These are phyloP conservation scores for Himalopsyche anomala DNA, from an alignment of 2,888 invertebrate species.

Conservation along the genomic window DNA sequence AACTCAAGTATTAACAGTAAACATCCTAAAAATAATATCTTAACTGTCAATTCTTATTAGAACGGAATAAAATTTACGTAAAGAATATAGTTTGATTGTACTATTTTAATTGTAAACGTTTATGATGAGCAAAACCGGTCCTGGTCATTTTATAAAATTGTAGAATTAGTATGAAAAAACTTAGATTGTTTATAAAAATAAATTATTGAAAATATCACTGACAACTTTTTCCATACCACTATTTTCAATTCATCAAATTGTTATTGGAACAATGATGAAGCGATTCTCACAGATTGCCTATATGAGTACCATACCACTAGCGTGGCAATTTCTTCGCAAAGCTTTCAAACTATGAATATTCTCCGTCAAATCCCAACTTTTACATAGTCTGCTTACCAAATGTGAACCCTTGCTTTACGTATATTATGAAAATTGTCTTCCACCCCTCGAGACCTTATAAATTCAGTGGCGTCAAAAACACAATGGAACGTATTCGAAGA, in stretches of 20 bases:
- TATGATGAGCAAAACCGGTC: too few species aligned
- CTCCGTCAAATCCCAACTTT: constrained; percentile 19
- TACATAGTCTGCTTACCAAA: constrained; percentile 35
- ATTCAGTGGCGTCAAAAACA: neutral
- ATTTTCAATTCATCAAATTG: neutral
- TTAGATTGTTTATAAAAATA: too few species aligned
- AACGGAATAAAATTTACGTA: too few species aligned
- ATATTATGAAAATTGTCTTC: constrained; percentile 43
- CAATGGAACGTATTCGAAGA: neutral
- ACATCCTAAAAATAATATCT: too few species aligned
- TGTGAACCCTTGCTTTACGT: constrained; percentile 42
- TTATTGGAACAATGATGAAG: neutral
- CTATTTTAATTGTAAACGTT: too few species aligned
- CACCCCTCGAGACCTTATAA: constrained; percentile 22
- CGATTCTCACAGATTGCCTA: neutral
- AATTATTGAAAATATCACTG: neutral
- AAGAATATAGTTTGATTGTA: too few species aligned
- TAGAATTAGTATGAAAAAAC: too few species aligned
- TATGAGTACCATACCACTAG: neutral
- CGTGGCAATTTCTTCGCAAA: constrained; percentile 29
- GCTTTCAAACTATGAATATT: constrained; percentile 38
- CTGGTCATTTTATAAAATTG: too few species aligned
- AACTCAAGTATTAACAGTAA: too few species aligned
- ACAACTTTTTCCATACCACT: neutral
- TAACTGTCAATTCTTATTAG: too few species aligned